phyloP scores from a whole-genome alignment of 2,113 vertebrate species.

The Ramphastos sulfuratus region DNA sequence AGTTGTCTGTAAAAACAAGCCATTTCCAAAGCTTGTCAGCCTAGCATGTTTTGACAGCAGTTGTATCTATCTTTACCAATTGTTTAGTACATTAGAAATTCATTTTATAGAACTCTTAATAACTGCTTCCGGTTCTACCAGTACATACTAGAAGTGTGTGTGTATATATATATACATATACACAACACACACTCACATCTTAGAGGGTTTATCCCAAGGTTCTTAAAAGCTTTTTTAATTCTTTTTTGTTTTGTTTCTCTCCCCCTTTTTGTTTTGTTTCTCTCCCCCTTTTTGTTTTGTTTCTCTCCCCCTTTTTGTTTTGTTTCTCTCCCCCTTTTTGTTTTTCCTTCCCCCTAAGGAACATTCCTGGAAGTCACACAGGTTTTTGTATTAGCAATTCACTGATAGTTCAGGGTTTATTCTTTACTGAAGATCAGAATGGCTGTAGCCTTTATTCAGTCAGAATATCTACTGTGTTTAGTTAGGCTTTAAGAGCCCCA shows the following conservation, averaged over 20 bases:
- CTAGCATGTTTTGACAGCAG: slow-evolving; percentile 46
- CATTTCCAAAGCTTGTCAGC: not conserved
- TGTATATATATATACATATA: not conserved
- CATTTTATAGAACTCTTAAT: slow-evolving; percentile 2
- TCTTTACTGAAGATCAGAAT: not conserved
- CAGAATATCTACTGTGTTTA: not conserved
- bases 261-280: too few relatives aligned
- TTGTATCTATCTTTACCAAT: slow-evolving; percentile 2
- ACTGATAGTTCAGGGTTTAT: not conserved
- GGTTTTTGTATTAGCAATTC: not conserved
- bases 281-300: too few relatives aligned
- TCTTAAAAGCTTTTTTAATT: not conserved
- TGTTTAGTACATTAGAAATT: slow-evolving; percentile 42
- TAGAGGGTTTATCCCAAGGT: not conserved
- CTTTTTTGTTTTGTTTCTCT: too few relatives aligned
- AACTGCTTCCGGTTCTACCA: slow-evolving; percentile 13
- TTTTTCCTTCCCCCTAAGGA: not conserved
- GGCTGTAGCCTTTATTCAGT: not conserved
- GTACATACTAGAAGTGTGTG: not conserved
- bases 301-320: too few relatives aligned
- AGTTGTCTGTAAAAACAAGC: not conserved
- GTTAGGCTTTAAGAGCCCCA: not conserved
- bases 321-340: too few relatives aligned
- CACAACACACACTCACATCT: not conserved
- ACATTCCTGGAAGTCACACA: not conserved